Conservation (phyloP, 2,113 vertebrate genomes). For the Toxostoma redivivum region DNA sequence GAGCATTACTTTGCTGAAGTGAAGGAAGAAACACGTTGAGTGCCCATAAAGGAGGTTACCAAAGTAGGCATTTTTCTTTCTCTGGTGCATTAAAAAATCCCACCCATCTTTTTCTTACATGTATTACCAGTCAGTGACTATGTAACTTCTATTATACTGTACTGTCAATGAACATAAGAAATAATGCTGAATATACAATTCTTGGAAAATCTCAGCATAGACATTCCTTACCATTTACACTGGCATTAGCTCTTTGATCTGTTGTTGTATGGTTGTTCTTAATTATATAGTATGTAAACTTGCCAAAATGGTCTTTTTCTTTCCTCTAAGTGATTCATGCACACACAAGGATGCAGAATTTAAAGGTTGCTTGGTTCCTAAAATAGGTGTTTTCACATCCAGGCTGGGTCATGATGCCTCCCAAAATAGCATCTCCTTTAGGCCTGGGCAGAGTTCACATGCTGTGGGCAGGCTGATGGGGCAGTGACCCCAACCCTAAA, state of each 20-base stretch:
- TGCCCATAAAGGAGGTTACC: neutral
- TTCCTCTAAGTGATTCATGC: neutral
- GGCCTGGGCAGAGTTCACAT: neutral
- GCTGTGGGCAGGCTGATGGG: neutral
- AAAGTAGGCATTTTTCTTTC: neutral
- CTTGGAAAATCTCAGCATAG: neutral
- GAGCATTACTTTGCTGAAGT: neutral
- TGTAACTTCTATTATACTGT: neutral
- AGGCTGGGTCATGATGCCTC: neutral
- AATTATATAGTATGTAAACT: accelerated
- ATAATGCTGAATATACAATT: neutral
- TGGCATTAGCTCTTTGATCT: neutral
- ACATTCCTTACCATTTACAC: neutral
- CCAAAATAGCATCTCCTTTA: neutral
- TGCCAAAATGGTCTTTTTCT: neutral
- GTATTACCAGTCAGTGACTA: neutral
- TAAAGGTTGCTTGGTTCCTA: neutral
- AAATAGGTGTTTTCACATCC: neutral
- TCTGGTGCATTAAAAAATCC: neutral
- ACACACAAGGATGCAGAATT: neutral
- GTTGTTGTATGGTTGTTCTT: neutral
- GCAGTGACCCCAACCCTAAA: neutral
- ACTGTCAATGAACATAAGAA: neutral
- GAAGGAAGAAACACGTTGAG: accelerated
- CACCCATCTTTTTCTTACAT: neutral